phyloP scores from a whole-genome alignment of 2,113 vertebrate species.

The Pelecanus crispus region DNA sequence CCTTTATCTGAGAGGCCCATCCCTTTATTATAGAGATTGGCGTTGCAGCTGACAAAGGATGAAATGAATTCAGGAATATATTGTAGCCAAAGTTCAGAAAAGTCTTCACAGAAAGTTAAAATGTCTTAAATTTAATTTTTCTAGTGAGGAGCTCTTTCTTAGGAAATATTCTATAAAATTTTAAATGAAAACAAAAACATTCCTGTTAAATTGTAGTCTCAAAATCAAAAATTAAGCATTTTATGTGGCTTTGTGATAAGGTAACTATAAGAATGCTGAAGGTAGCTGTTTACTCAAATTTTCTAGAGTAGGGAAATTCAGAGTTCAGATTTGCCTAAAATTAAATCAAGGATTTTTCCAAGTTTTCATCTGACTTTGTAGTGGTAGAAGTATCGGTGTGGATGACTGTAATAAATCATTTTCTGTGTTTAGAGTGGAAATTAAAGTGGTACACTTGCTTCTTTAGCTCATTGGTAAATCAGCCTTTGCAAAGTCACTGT shows the following conservation, averaged over 20 bases:
- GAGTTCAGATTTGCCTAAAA: not conserved
- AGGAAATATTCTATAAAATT: not conserved
- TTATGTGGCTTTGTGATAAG: not conserved
- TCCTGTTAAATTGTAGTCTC: not conserved
- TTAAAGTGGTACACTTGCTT: not conserved
- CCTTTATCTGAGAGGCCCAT: not conserved
- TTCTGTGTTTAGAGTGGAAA: not conserved
- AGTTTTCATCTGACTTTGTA: not conserved
- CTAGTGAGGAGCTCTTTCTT: not conserved
- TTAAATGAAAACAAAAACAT: not conserved
- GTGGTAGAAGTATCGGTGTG: not conserved
- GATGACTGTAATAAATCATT: not conserved
- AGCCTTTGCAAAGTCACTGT: slow-evolving; percentile 1
- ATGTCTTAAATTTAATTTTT: not conserved
- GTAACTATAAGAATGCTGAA: not conserved
- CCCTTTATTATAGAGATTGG: not conserved
- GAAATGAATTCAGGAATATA: not conserved
- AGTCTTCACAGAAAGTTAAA: not conserved
- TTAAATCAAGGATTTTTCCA: not conserved
- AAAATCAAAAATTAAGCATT: not conserved
- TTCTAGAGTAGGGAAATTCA: not conserved
- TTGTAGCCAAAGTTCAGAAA: not conserved
- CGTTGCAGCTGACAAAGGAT: not conserved
- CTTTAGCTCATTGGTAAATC: not conserved
- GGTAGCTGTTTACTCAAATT: not conserved